Base-by-base conservation (phyloP, 2,888 invertebrate genomes). In the Mythimna loreyi region DNA sequence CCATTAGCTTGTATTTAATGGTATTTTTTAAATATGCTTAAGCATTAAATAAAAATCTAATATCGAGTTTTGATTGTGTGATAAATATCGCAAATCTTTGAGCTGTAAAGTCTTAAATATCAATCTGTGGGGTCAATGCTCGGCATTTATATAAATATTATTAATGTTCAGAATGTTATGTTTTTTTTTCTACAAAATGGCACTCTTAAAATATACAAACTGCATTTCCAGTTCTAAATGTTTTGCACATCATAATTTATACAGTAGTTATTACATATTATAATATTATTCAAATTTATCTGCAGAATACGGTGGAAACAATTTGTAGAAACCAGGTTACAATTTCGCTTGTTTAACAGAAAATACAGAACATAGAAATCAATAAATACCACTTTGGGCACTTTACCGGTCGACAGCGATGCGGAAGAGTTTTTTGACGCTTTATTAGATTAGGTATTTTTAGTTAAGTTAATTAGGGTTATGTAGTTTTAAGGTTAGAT, bases 111-210 rank as follows among this genome's bases (percentile, higher is more conserved):
- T 63, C 13, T 76, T 72, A 68, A 73, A 78, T 81, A 78, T 78
- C 67, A 63, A 72, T 65, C 28, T 72, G 21, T 59, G 59, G 28
- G 82, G 79, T 80, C 64, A 80, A 80, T 21, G 82, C 19, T 71
- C 80, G 80, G 69, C 79, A 82, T 80, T 81, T 75, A 53, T n/a
- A 40, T 23, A 49, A 7, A 53, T 25, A 69, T 55, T 50, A 53
- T 50, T 33, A 55, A 52, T 58, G 56, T 57, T 72, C 16, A 6
- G 13, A 68, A 72, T 68, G 60, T 55, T 64, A 58, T 50, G n/a
- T 67, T 75, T 61, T 77, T 13, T 60, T 56, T 47, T 53, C 36
- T 23, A 43, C 25, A 28, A 73, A 16, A 49, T 45, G 50, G 21
- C 7, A 59, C n/a, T 23, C n/a, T n/a, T 30, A 77, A 62, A 58